Percentiles rank a stretch among this genome's conserved stretches.
Evolutionary conservation across 1,140 invertebrate genomes (phyloP).

Genomic region (Lepidostoma basale): DNA sequence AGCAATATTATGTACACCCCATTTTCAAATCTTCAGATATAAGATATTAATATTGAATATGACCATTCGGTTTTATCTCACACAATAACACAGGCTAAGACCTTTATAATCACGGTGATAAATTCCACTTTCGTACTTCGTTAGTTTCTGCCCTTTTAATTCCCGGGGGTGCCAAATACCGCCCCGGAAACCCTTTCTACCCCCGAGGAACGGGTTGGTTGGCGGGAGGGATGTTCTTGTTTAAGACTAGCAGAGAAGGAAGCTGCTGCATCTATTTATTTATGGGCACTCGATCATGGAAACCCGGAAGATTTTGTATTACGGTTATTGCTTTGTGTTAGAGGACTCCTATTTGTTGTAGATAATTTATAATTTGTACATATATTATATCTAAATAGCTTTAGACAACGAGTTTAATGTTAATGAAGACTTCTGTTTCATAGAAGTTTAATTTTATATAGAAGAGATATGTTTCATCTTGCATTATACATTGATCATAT

Average conservation of each 20-base stretch:
- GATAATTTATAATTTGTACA: too few species aligned
- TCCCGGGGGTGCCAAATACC: constrained; percentile 42
- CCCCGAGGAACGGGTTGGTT: constrained; percentile 32
- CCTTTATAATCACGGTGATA: constrained; percentile 47
- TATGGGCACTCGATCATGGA: too few species aligned
- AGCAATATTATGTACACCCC: background rate
- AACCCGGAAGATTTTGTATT: too few species aligned
- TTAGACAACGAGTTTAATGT: too few species aligned
- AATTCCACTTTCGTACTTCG: constrained; percentile 46
- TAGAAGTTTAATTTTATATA: too few species aligned
- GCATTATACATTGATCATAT: too few species aligned
- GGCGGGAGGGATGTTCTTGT: constrained; percentile 11
- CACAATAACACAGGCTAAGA: constrained; percentile 45
- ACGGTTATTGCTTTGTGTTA: too few species aligned
- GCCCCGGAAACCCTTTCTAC: constrained; percentile 8
- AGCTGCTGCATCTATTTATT: too few species aligned
- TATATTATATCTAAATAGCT: too few species aligned
- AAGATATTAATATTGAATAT: constrained; percentile 45
- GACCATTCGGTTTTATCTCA: constrained; percentile 44
- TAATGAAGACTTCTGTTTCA: too few species aligned
- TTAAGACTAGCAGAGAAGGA: background rate
- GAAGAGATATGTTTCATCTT: too few species aligned
- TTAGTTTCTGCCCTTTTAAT: constrained; percentile 47
- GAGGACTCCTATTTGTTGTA: too few species aligned
- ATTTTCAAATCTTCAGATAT: background rate